A percentile compares a stretch with the other conserved stretches of the same genome.
Conservation (phyloP, 2,888 invertebrate species). For the Yponomeuta malinellus region DNA sequence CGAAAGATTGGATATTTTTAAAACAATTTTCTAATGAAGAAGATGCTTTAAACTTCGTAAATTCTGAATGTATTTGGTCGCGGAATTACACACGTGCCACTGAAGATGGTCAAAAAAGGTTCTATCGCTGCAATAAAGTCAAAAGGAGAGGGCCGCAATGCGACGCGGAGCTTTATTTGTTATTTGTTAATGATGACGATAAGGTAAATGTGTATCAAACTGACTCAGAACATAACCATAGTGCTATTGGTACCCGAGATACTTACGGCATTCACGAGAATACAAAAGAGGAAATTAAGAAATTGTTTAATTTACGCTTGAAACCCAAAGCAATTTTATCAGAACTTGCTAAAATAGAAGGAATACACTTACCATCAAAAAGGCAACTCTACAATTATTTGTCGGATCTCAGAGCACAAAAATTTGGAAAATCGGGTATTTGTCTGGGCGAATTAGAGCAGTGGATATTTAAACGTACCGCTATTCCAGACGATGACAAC, state of each 20-base stretch:
- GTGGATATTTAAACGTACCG: constrained; percentile 20
- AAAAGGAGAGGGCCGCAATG: constrained; percentile 22
- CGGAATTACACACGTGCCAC: constrained; percentile 18
- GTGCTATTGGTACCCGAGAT: constrained; percentile 18
- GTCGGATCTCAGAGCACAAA: constrained; percentile 15
- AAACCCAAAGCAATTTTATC: constrained; percentile 21
- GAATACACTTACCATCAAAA: constrained; percentile 18
- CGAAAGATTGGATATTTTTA: constrained; percentile 21
- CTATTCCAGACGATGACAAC: constrained; percentile 22
- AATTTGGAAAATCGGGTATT: constrained; percentile 20
- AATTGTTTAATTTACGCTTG: constrained; percentile 19
- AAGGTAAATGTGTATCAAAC: constrained; percentile 20
- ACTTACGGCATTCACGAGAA: constrained; percentile 20
- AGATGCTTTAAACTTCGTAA: constrained; percentile 19
- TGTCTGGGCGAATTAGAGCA: constrained; percentile 21
- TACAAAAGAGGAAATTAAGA: constrained; percentile 21
- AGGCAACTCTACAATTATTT: constrained; percentile 20
- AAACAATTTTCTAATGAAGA: constrained; percentile 18
- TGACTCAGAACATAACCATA: constrained; percentile 20
- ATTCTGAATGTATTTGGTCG: constrained; percentile 21
- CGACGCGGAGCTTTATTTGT: constrained; percentile 21
- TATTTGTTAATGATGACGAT: constrained; percentile 19
- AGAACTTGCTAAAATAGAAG: constrained; percentile 18
- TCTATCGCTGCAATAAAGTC: constrained; percentile 23
- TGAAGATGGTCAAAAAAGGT: constrained; percentile 22